Evolutionary conservation across 2,113 vertebrate genomes (phyloP), one percentile per base, ranked within the genome.

Genomic region (Psettodes erumei): DNA sequence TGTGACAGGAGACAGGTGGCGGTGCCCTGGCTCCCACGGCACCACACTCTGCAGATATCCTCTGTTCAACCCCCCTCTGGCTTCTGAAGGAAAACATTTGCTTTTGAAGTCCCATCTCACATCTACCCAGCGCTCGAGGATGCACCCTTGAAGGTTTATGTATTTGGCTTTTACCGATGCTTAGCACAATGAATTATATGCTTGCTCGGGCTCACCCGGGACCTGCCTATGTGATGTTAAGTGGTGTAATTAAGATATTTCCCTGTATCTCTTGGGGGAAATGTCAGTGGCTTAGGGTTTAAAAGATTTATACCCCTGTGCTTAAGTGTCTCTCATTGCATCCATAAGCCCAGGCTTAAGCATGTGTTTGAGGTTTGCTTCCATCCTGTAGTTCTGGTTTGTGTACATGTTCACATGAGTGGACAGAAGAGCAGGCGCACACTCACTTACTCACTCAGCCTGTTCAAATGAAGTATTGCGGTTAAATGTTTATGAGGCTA

Each of bases 241-340:
- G 86, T 89, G 89, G 79, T 85, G 70, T 86, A 91, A 91, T 91
- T 91, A 92, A 88, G 84, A 88, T 81, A 84, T 87, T 84, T 85
- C 19, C 16, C 76, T 60, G 77, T 59, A 59, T 87, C 81, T 89
- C 86, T 38, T 30, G 84, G 79, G 61, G 65, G 79, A 43, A 59
- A 81, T 82, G 91, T 87, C 83, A 83, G 75, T 32, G 76, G 78
- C 81, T 87, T 40, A 53, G 84, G 86, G 67, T 85, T 85, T 86
- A 60, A 83, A 86, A 92, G 88, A 92, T 92, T 86, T 86, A 86
- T 90, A 79, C 69, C 65, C 77, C 35, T 38, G 81, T 3, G 79
- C 89, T 73, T 38, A 50, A 85, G 84, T 73, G 87, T 77, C 69
- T 86, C 86, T 83, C 82, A 63, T 65, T 56, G 75, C 83, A 79